phyloP scores from a whole-genome alignment of 2,888 invertebrate genomes.

The Anodontia alba region DNA sequence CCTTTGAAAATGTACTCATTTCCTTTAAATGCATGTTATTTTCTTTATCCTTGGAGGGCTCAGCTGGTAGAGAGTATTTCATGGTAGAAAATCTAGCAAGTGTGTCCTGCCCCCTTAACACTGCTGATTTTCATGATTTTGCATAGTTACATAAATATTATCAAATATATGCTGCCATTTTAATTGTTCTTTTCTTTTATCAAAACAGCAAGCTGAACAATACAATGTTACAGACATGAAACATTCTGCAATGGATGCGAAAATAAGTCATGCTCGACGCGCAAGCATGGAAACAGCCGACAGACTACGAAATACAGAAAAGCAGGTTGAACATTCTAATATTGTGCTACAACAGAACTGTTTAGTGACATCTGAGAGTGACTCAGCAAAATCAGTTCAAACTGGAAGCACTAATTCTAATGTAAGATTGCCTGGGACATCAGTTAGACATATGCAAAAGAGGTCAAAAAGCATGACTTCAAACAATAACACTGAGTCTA shows the following conservation, averaged over 20 bases:
- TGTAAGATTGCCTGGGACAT: slow-evolving; percentile 47
- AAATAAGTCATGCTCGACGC: slow-evolving; percentile 67
- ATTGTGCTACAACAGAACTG: slow-evolving; percentile 46
- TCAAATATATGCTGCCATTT: too few species aligned
- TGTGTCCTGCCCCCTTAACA: too few species aligned
- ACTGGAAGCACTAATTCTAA: slow-evolving; percentile 6
- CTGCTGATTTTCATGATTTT: too few species aligned
- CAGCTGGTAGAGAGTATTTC: too few species aligned
- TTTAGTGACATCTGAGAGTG: slow-evolving; percentile 19
- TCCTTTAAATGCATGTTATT: too few species aligned
- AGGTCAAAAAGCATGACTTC: slow-evolving; percentile 51
- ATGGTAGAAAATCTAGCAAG: too few species aligned
- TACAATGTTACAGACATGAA: slow-evolving; percentile 77
- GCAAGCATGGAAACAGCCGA: slow-evolving; percentile 46
- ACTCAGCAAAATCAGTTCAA: slow-evolving; percentile 17
- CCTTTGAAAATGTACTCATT: too few species aligned
- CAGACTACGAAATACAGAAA: slow-evolving; percentile 36
- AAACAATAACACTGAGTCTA: not conserved
- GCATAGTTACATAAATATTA: too few species aligned
- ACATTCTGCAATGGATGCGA: slow-evolving; percentile 63
- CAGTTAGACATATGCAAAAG: slow-evolving; percentile 53
- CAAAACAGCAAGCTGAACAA: slow-evolving; percentile 64
- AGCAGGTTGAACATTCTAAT: slow-evolving; percentile 18
- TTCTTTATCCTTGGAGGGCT: too few species aligned
- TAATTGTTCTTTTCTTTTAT: too few species aligned